Evolutionary conservation across 2,888 invertebrate genomes (phyloP).

Genomic region (Acanthopleura granulata): DNA sequence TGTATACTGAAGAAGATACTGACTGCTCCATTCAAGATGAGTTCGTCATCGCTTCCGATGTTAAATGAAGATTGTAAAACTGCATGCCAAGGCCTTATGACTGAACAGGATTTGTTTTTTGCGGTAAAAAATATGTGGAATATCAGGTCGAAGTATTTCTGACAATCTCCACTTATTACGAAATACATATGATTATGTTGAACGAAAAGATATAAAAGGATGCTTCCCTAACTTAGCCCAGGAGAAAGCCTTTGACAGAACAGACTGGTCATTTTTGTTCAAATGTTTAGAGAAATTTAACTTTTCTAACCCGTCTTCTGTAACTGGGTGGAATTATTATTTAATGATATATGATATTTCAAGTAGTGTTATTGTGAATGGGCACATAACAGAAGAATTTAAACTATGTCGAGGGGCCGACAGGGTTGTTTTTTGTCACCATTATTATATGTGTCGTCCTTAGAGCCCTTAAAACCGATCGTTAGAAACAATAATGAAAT

Average conservation of each 20-base stretch:
- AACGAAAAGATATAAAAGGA: conserved; percentile 32
- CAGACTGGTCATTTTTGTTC: conserved; percentile 35
- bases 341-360: conserved; percentile 19
- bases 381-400: conserved; percentile 16
- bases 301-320: conserved; percentile 15
- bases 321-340: conserved; percentile 28
- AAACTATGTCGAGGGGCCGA: conserved; percentile 16
- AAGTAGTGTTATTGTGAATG: background rate
- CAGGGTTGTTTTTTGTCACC: conserved; percentile 18
- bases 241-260: conserved; percentile 43
- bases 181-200: conserved; percentile 35
- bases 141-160: conserved; percentile 36
- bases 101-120: background rate
- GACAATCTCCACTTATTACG: conserved; percentile 37
- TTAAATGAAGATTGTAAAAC: conserved; percentile 7
- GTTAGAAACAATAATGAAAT: conserved; percentile 19
- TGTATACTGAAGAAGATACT: background rate
- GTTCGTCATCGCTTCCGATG: background rate
- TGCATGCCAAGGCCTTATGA: background rate
- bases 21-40: background rate
- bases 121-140: conserved; percentile 24
- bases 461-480: background rate
- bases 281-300: conserved; percentile 33
- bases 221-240: conserved; percentile 39
- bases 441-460: background rate